phyloP scores from a whole-genome alignment of 2,888 invertebrate genomes.

The Stenurella melanura region DNA sequence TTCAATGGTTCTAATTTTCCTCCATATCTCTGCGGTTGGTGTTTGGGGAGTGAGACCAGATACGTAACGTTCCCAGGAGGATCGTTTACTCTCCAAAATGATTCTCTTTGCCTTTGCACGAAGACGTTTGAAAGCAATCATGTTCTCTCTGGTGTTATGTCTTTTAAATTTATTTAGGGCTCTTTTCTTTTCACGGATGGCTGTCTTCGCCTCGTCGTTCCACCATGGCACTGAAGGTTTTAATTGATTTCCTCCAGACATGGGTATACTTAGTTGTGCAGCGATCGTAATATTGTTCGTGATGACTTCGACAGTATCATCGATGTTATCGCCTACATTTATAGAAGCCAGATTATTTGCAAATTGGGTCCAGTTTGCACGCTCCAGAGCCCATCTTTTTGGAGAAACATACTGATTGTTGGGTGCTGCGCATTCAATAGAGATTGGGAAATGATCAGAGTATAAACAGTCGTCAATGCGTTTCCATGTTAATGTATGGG shows the following conservation, averaged over 20 bases:
- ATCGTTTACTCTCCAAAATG: not conserved
- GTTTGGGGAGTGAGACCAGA: not conserved
- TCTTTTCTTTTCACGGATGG: not conserved
- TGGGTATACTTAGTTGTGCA: not conserved
- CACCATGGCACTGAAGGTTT: not conserved
- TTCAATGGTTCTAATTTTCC: slow-evolving; percentile 23
- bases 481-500: slow-evolving; percentile 21
- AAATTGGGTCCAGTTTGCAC: not conserved
- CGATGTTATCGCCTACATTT: not conserved
- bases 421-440: not conserved
- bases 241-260: not conserved
- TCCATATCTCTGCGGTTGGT: slow-evolving; percentile 22
- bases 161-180: not conserved
- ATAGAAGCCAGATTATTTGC: not conserved
- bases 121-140: not conserved
- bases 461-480: slow-evolving; percentile 8
- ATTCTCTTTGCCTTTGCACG: not conserved
- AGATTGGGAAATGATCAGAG: slow-evolving; percentile 15
- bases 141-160: not conserved
- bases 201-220: not conserved
- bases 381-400: not conserved
- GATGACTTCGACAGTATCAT: not conserved
- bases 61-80: not conserved
- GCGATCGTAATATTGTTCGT: not conserved
- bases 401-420: not conserved